phyloP scores from a whole-genome alignment of 2,113 vertebrate species.

The Trichechus manatus region DNA sequence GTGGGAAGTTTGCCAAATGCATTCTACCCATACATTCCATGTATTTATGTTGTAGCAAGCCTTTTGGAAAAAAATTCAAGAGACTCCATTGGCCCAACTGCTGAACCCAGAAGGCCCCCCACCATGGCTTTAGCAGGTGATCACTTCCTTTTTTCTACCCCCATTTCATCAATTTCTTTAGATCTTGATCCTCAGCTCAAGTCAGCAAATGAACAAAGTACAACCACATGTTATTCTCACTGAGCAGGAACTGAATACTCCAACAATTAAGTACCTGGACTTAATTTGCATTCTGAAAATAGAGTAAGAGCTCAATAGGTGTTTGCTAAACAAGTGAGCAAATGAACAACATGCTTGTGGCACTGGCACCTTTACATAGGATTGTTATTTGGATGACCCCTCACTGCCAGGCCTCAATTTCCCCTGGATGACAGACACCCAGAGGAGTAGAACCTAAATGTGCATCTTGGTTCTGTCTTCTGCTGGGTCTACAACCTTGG shows the following conservation, averaged over 20 bases:
- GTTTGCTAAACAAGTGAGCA: rapidly evolving
- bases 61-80: not conserved
- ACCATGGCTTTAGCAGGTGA: not conserved
- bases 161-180: not conserved
- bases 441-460: not conserved
- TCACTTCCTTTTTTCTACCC: not conserved
- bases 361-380: not conserved
- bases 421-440: too few species aligned
- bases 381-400: rapidly evolving
- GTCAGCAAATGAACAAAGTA: not conserved
- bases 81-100: rapidly evolving
- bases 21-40: not conserved
- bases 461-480: rapidly evolving
- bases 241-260: not conserved
- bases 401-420: not conserved
- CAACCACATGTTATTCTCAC: not conserved
- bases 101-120: not conserved
- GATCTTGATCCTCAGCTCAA: not conserved
- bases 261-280: not conserved
- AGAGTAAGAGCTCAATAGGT: not conserved
- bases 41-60: rapidly evolving
- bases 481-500: not conserved
- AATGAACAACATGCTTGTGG: not conserved
- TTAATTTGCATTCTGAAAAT: not conserved
- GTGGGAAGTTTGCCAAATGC: not conserved